Evolutionary conservation across 2,797 vertebrate genomes (phyloP).

Genomic region (Holocentrus rufus): DNA sequence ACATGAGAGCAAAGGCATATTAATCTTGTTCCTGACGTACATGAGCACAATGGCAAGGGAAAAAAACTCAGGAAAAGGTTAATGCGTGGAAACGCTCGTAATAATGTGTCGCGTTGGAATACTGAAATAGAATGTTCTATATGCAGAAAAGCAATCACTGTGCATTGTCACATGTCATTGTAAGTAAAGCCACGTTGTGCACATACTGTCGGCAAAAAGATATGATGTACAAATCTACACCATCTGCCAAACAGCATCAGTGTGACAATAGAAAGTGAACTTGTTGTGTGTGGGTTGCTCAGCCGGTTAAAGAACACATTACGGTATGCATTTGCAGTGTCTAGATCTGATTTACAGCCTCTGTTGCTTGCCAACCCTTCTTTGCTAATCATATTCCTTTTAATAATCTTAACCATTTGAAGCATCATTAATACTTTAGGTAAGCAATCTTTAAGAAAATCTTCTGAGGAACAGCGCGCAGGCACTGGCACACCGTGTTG

Average conservation of each 20-base stretch:
- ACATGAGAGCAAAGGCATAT: slow-evolving; percentile 72
- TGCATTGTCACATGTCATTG: slow-evolving; percentile 67
- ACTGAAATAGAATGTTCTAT: slow-evolving; percentile 63
- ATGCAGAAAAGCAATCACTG: slow-evolving; percentile 65
- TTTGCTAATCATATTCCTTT: slow-evolving; percentile 27
- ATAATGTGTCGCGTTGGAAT: slow-evolving; percentile 65
- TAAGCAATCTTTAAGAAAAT: slow-evolving; percentile 43
- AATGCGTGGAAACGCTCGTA: slow-evolving; percentile 72
- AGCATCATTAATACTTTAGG: slow-evolving; percentile 49
- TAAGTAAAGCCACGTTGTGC: slow-evolving; percentile 37
- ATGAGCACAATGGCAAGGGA: slow-evolving; percentile 57
- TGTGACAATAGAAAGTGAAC: slow-evolving; percentile 64
- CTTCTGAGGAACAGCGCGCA: slow-evolving; percentile 17
- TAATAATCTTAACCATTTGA: slow-evolving; percentile 51
- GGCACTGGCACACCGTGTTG: slow-evolving; percentile 6
- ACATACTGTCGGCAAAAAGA: slow-evolving; percentile 38
- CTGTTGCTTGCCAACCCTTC: slow-evolving; percentile 39
- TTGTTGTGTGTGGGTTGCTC: slow-evolving; percentile 67
- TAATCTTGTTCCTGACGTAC: slow-evolving; percentile 70
- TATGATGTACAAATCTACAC: slow-evolving; percentile 43
- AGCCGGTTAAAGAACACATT: slow-evolving; percentile 50
- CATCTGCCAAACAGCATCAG: slow-evolving; percentile 63
- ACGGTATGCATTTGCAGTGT: background rate
- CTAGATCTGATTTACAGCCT: slow-evolving; percentile 62
- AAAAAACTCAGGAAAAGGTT: slow-evolving; percentile 74